Base-by-base conservation (phyloP, 2,797 vertebrate genomes). In the Nyctalus aviator region DNA sequence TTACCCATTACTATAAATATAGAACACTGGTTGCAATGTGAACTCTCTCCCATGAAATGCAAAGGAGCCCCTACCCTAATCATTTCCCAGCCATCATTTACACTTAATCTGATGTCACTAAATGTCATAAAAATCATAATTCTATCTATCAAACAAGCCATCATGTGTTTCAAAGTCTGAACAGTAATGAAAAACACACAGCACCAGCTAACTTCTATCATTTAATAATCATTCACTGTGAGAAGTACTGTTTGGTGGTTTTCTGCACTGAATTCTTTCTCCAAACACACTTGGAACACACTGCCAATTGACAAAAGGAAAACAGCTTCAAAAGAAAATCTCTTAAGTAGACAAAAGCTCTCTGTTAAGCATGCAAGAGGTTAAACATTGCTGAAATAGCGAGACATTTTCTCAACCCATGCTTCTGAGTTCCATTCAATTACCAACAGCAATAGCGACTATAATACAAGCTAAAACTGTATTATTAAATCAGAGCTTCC, bases 341-440 rank as follows among this genome's bases (percentile, higher is more conserved):
- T 95, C 69, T 75, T 86, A 96, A 73, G 69, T 83, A 85, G 91
- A 97, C 86, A 97, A 97, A 79, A 92, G 92, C 18, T 8, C 84
- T 64, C 37, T 73, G 83, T 71, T 90, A 87, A 97, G 96, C 96
- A 96, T 86, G 30, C 11, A 3, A 97, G 97, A 96, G 89, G 88
- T 97, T 97, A 97, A 97, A 96, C 62, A 15, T 88, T 91, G 86
- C 92, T 94, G 95, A 95, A 97, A 98, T 69, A 95, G 87, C 44
- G 50, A 97, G 86, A 50, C 68, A 76, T 96, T 97, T 95, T 84
- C 94, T 94, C 92, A 96, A 41, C 94, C 96, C 92, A 94, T 59
- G 10, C 94, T 94, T 93, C 62, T 91, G 94, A 84, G 77, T 84
- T 97, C 73, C 79, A 76, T 97, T 95, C 97, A 97, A 90, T 96